phyloP scores from a whole-genome alignment of 1,140 invertebrate species.

The Carposina sasakii region DNA sequence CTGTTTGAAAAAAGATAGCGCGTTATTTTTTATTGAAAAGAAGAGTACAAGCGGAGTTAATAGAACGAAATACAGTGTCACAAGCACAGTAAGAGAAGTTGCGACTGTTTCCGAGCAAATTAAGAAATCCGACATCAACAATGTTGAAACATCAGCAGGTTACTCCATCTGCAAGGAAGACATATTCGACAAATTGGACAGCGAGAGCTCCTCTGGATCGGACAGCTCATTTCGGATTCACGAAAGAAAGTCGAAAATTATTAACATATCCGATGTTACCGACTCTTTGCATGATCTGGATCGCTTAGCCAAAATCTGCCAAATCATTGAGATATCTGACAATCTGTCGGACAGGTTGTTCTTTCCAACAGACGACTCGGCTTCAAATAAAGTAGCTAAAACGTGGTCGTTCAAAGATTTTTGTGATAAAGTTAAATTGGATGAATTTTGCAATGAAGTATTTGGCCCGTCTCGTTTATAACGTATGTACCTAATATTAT shows the following conservation, averaged over 20 bases:
- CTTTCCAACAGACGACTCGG: slow-evolving; percentile 29
- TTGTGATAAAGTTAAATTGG: slow-evolving; percentile 55
- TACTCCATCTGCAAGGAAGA: slow-evolving; percentile 26
- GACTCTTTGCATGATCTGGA: slow-evolving; percentile 54
- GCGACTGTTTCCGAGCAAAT: too few relatives aligned
- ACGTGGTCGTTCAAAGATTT: slow-evolving; percentile 64
- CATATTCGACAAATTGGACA: slow-evolving; percentile 61
- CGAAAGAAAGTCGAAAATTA: slow-evolving; percentile 53
- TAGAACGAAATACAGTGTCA: too few relatives aligned
- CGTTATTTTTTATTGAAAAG: too few relatives aligned
- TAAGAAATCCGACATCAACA: too few relatives aligned
- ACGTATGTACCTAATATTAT: too few relatives aligned
- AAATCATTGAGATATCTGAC: slow-evolving; percentile 64
- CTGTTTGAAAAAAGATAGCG: too few relatives aligned
- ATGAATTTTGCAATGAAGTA: slow-evolving; percentile 56
- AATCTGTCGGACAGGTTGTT: slow-evolving; percentile 58
- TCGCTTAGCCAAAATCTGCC: slow-evolving; percentile 57
- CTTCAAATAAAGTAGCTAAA: slow-evolving; percentile 18
- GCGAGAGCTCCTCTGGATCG: slow-evolving; percentile 45
- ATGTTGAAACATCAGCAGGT: too few relatives aligned
- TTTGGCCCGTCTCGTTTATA: too few relatives aligned
- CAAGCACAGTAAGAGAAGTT: too few relatives aligned
- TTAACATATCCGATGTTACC: slow-evolving; percentile 53
- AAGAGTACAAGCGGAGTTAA: too few relatives aligned
- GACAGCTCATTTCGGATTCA: slow-evolving; percentile 53